Evolutionary conservation across 2,888 invertebrate genomes (phyloP).

Genomic region (Prionchulus punctatus): DNA sequence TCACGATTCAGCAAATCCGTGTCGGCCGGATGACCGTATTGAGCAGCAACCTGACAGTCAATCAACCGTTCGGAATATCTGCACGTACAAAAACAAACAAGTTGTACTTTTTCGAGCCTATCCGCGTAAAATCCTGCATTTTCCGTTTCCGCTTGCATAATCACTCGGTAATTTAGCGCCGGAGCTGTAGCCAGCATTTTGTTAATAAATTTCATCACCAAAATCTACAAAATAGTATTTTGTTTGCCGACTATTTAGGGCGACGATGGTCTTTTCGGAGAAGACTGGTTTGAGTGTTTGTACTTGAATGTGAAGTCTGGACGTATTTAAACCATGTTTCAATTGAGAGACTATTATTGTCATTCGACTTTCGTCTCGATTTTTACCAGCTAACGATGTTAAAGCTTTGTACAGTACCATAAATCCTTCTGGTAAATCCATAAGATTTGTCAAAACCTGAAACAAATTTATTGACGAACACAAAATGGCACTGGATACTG

Average conservation of each 20-base stretch:
- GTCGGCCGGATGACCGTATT: too few relatives aligned
- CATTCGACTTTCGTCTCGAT: slow-evolving; percentile 22
- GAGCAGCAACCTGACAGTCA: too few relatives aligned
- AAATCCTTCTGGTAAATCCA: slow-evolving; percentile 24
- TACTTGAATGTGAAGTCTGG: slow-evolving; percentile 26
- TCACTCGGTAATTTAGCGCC: slow-evolving; percentile 17
- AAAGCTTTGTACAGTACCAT: slow-evolving; percentile 20
- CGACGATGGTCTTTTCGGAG: too few relatives aligned
- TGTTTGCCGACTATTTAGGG: too few relatives aligned
- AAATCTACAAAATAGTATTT: too few relatives aligned
- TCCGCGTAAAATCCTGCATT: slow-evolving; percentile 19
- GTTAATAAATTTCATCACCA: too few relatives aligned
- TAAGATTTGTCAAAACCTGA: slow-evolving; percentile 20
- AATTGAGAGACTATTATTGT: slow-evolving; percentile 21
- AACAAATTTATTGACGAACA: background rate
- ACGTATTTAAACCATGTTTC: slow-evolving; percentile 25
- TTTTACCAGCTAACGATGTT: slow-evolving; percentile 22
- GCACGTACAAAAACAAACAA: too few relatives aligned
- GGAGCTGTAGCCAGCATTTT: too few relatives aligned
- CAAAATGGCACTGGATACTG: background rate
- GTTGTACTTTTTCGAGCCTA: slow-evolving; percentile 9
- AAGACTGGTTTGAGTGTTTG: too few relatives aligned
- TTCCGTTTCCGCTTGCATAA: slow-evolving; percentile 21
- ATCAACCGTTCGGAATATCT: too few relatives aligned
- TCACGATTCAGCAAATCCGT: too few relatives aligned